Base-by-base conservation (phyloP, 2,888 invertebrate genomes). In the Pseudanteris insignis region DNA sequence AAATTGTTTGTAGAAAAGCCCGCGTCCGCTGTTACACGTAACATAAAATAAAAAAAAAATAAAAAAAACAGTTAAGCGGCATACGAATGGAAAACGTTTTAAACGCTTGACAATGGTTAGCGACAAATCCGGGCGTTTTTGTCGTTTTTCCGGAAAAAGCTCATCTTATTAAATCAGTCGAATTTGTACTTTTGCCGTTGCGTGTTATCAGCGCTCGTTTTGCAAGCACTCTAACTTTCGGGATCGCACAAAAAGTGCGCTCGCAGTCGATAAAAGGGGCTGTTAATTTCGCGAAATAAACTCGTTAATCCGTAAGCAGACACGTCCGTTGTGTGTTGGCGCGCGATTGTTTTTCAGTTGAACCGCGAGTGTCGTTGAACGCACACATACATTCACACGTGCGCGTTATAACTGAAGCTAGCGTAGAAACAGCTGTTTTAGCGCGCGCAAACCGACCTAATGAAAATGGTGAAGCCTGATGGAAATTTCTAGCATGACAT, bases 221-320 rank as follows among this genome's bases (percentile, higher is more conserved):
- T 25, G 25, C 33, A 30, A 11, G 9, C 12, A 15, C 13, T 12
- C 24, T 36, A 47, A 40, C n/a, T 46, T 46, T 12, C 4, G 26
- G 0, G 6, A 4, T n/a, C 5, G 13, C 26, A 12, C 38, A 40
- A 44, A 43, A 43, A 5, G 2, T 26, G 18, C 11, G 8, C 15
- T 25, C 29, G n/a, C 32, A 36, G 38, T 40, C 48, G 29, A 54
- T 48, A 38, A 60, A 48, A 21, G 48, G 33, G 25, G 29, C 24
- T 13, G 48, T 61, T 61, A 50, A 61, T 50, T 54, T 36, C 24
- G 25, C 54, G 44, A 37, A 54, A 61, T 54, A 50, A 54, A 61
- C 54, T 54, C 38, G 61, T 61, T 54, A 61, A 61, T 55, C 55
- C 48, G 34, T 53, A 61, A 44, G 44, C 54, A 47, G 60, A 24